These are phyloP conservation scores for Ericerus pela DNA, from an alignment of 1,140 invertebrate genomes.

Conservation along the genomic window DNA sequence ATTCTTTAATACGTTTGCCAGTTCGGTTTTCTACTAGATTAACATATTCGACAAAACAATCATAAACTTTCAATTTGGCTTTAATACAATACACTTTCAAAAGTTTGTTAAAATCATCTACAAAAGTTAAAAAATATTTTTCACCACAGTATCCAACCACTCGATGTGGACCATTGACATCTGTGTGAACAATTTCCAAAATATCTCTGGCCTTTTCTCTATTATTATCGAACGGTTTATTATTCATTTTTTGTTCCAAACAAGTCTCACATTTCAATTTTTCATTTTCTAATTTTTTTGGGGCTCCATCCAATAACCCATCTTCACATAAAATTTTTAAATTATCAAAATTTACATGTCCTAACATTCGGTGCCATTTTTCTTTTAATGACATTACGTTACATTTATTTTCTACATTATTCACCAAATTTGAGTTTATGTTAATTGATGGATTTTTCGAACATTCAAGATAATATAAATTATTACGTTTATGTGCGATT, in stretches of 20 bases:
- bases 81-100: constrained; percentile 19
- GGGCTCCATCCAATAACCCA: not conserved
- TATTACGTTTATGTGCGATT: too few species aligned
- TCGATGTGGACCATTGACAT: constrained; percentile 18
- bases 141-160: constrained; percentile 17
- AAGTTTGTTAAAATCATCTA: constrained; percentile 26
- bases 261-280: constrained; percentile 18
- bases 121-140: constrained; percentile 24
- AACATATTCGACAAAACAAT: constrained; percentile 21
- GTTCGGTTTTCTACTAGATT: not conserved
- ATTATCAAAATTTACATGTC: constrained; percentile 20
- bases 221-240: constrained; percentile 17
- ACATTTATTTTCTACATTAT: too few species aligned
- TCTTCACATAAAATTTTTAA: constrained; percentile 19
- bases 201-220: constrained; percentile 13
- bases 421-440: not conserved
- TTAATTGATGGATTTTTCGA: too few species aligned
- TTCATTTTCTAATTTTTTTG: not conserved
- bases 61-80: constrained; percentile 21
- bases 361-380: constrained; percentile 17
- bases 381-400: not conserved
- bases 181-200: constrained; percentile 23
- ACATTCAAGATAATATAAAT: not conserved
- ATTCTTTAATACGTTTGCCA: not conserved
- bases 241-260: constrained; percentile 18